A percentile compares a stretch with the other conserved stretches of the same genome.
Conservation (phyloP, 2,888 invertebrate species). For the Eupithecia subumbrata region DNA sequence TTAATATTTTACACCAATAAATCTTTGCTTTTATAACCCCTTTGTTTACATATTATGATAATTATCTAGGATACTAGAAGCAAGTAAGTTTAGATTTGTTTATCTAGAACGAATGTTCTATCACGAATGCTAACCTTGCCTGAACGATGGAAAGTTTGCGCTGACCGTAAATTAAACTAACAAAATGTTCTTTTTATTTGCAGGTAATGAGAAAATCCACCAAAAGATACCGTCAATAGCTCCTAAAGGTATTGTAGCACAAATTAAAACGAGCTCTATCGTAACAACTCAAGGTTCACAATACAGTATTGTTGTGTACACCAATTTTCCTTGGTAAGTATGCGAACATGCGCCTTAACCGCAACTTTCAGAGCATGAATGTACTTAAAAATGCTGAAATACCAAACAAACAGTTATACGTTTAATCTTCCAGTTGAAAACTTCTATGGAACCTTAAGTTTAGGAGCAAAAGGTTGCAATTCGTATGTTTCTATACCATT, state of each 20-base stretch:
- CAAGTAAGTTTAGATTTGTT: too few relatives aligned
- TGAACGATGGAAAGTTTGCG: neutral
- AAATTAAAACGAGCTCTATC: neutral
- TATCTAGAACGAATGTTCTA: neutral
- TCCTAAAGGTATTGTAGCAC: neutral
- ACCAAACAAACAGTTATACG: neutral
- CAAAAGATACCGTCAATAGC: neutral
- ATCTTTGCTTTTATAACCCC: too few relatives aligned
- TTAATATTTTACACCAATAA: too few relatives aligned
- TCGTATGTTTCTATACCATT: neutral
- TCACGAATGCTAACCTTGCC: neutral
- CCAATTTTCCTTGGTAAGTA: conserved; percentile 8
- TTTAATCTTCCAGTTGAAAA: neutral
- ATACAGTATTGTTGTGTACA: neutral
- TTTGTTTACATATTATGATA: too few relatives aligned
- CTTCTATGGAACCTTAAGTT: neutral
- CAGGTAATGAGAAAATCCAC: conserved; percentile 21
- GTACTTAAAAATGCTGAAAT: neutral
- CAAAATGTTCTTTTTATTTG: conserved; percentile 5
- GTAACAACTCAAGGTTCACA: neutral
- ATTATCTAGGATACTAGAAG: too few relatives aligned
- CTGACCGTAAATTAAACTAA: neutral
- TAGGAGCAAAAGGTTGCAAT: neutral
- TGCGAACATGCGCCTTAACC: conserved; percentile 4
- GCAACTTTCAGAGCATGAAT: conserved; percentile 12